These are phyloP conservation scores for Lanius ludovicianus DNA, from an alignment of 2,113 vertebrate species.

Conservation along the genomic window DNA sequence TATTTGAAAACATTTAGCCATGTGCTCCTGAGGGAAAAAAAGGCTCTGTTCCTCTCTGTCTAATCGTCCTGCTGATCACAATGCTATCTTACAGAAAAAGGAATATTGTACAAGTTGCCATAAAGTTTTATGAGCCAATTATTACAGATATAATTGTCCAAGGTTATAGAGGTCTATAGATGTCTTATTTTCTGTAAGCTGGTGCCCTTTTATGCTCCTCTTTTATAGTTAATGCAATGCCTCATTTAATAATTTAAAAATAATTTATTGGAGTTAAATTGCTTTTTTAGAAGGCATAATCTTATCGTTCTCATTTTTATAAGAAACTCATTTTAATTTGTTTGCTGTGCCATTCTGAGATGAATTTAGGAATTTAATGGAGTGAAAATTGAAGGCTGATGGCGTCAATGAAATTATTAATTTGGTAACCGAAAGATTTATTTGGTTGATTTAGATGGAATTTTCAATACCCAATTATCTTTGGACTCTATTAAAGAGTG, in stretches of 20 bases:
- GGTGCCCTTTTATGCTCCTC: constrained; percentile 64
- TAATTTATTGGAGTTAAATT: constrained; percentile 81
- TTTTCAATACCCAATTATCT: constrained; percentile 69
- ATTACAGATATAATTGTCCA: constrained; percentile 69
- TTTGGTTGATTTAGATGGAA: constrained; percentile 75
- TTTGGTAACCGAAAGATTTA: constrained; percentile 71
- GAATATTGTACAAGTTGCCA: constrained; percentile 66
- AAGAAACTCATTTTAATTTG: constrained; percentile 78
- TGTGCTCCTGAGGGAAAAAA: constrained; percentile 49
- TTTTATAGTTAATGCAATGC: constrained; percentile 72
- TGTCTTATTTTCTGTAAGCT: constrained; percentile 69
- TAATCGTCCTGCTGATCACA: constrained; percentile 70
- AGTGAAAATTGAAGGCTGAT: constrained; percentile 71
- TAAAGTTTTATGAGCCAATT: constrained; percentile 78
- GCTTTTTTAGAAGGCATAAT: constrained; percentile 73
- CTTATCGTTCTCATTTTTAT: constrained; percentile 75
- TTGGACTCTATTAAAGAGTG: constrained; percentile 62
- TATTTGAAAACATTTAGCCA: constrained; percentile 58
- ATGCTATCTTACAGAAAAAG: constrained; percentile 44
- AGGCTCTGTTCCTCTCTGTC: constrained; percentile 23
- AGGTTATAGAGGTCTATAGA: constrained; percentile 62
- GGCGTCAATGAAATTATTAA: constrained; percentile 77
- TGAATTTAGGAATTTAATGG: constrained; percentile 75
- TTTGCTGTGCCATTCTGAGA: constrained; percentile 69
- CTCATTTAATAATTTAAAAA: constrained; percentile 77